phyloP scores from a whole-genome alignment of 1,140 invertebrate species.

The Apolygus lucorum region DNA sequence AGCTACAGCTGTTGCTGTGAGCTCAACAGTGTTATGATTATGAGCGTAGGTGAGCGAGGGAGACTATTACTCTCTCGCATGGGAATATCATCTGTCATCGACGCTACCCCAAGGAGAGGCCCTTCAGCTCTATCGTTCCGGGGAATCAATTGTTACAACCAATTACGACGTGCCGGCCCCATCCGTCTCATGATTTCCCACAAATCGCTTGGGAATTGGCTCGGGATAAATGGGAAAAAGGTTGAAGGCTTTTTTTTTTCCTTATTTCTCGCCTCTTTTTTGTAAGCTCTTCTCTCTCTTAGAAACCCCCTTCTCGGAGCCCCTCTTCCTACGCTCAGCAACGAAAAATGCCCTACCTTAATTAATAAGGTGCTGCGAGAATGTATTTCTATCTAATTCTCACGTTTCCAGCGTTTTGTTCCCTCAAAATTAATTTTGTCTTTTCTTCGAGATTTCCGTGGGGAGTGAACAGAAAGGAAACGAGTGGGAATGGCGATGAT shows the following conservation, averaged over 20 bases:
- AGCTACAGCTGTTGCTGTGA: no score
- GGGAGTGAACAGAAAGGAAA: no score
- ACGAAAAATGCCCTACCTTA: background rate
- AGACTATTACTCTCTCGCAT: background rate
- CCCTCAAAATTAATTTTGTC: no score
- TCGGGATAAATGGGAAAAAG: background rate
- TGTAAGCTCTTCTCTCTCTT: background rate
- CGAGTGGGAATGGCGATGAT: no score
- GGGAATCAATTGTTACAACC: constrained; percentile 9
- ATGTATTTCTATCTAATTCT: background rate
- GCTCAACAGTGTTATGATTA: no score
- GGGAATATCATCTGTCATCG: background rate
- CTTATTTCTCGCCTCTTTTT: background rate
- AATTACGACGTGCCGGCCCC: background rate
- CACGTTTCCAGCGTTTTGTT: no score
- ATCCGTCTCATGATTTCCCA: constrained; percentile 5
- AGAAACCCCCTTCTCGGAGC: no score
- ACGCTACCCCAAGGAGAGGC: background rate
- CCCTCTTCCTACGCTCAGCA: background rate
- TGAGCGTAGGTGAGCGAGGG: background rate
- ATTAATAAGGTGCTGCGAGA: background rate
- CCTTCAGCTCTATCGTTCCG: no score
- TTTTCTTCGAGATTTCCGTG: no score
- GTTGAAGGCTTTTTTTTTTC: background rate
- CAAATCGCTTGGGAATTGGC: constrained; percentile 3